Evolutionary conservation across 2,888 invertebrate genomes (phyloP).

Genomic region (Operophtera brumata): DNA sequence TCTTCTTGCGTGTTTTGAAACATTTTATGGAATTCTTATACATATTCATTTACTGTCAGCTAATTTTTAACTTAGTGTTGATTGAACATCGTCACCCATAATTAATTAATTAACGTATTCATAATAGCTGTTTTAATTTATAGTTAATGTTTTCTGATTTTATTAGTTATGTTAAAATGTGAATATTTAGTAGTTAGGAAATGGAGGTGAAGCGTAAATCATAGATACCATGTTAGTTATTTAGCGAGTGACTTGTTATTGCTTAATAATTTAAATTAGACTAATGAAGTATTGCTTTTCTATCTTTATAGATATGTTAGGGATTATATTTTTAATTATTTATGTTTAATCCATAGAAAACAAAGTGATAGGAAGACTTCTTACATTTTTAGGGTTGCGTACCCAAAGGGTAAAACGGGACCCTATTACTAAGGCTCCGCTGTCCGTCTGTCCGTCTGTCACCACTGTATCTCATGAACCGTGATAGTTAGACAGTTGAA

Average conservation of each 20-base stretch:
- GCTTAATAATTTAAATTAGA: conserved; percentile 68
- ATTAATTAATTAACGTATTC: conserved; percentile 73
- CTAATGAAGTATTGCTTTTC: conserved; percentile 61
- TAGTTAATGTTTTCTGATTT: conserved; percentile 60
- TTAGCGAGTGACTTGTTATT: conserved; percentile 57
- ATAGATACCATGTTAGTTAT: conserved; percentile 59
- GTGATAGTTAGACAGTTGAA: too few species aligned
- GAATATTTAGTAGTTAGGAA: conserved; percentile 59
- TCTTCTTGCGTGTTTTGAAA: conserved; percentile 40
- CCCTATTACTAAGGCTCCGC: too few species aligned
- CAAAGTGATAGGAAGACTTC: too few species aligned
- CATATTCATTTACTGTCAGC: conserved; percentile 67
- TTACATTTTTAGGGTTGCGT: too few species aligned
- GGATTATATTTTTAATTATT: conserved; percentile 44
- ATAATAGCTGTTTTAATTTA: conserved; percentile 64
- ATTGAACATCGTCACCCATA: conserved; percentile 68
- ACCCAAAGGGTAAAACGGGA: too few species aligned
- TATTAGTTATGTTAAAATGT: conserved; percentile 56
- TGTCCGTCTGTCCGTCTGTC: too few species aligned
- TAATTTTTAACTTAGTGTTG: conserved; percentile 67
- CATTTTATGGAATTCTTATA: conserved; percentile 42
- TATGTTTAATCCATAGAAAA: conserved; percentile 42
- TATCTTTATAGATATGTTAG: conserved; percentile 19
- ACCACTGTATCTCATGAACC: too few species aligned
- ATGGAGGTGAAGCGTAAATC: conserved; percentile 58